Base-by-base conservation (phyloP, 1,140 invertebrate genomes). In the Drosophila fuyamai region DNA sequence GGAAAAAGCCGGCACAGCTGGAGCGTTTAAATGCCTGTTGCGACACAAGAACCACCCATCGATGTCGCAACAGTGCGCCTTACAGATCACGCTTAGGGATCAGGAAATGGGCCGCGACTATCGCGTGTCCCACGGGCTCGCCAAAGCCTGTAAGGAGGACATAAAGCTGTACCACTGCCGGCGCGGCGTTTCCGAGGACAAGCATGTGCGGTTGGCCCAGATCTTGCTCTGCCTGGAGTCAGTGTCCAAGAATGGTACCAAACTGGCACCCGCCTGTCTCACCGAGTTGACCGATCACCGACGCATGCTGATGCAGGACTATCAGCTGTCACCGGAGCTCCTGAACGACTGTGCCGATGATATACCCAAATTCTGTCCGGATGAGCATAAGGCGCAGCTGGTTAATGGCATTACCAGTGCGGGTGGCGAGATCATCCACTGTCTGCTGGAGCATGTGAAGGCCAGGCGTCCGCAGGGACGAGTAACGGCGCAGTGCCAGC, bases 211-310 rank as follows among this genome's bases (percentile, higher is more conserved):
- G 63, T 93, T 99, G 35, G 97, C 98, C 13, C 96, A 97, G 92
- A 97, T 99, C 73, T 94, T 99, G 40, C 93, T 99, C 0, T 99
- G 98, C 93, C 93, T 99, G 56, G 98, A 99, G 93, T 96, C 96
- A 72, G 95, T 96, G 7, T 94, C 95, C 35, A 96, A 96, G 91
- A 97, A 97, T 93, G 96, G 94, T 29, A 95, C 94, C 47, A 95
- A 95, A 86, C 93, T 98, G 5, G 94, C 95, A 16, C 91, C 94
- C 1, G 95, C 97, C 75, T 98, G 97, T 86, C 96, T 96, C 78
- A 94, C 94, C 12, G 98, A 99, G 94, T 96, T 99, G 95, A 94
- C 96, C 62, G 96, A 98, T 81, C 97, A 99, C 92, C 94, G 98
- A 9, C 96, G 96, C 93, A 96, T 97, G 91, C 93, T 99, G 8